phyloP scores from a whole-genome alignment of 2,113 vertebrate genomes.

The Piprites chloris region DNA sequence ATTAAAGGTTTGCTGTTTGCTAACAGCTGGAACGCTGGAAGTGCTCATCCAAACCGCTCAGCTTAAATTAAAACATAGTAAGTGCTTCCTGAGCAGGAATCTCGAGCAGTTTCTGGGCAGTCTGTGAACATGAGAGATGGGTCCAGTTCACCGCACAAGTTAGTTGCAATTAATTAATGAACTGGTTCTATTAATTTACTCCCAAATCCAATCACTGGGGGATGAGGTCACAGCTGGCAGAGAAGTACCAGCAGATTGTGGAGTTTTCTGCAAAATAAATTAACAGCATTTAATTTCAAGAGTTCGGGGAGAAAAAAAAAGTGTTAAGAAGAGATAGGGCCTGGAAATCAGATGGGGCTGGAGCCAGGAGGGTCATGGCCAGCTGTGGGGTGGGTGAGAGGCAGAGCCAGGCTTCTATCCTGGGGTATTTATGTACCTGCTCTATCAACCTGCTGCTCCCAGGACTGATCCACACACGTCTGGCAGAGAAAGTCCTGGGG shows the following conservation, averaged over 20 bases:
- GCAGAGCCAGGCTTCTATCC: not conserved
- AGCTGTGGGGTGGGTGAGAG: not conserved
- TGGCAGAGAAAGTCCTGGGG: not conserved
- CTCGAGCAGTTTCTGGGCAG: not conserved
- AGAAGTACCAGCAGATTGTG: not conserved
- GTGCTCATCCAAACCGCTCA: not conserved
- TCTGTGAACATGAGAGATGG: not conserved
- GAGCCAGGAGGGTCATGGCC: not conserved
- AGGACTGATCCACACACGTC: accelerated
- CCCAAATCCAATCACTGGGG: not conserved
- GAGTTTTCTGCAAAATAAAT: conserved; percentile 15
- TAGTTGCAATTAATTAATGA: conserved; percentile 39
- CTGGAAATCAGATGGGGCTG: not conserved
- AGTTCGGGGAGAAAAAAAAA: not conserved
- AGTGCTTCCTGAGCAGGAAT: not conserved
- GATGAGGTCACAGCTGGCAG: conserved; percentile 53
- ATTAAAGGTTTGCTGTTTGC: not conserved
- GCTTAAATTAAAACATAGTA: not conserved
- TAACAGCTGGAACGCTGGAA: not conserved
- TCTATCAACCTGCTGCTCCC: not conserved
- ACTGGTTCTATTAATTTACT: conserved; percentile 47
- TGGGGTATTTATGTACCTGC: not conserved
- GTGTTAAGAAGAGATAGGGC: not conserved
- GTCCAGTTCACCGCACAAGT: not conserved
- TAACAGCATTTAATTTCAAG: conserved; percentile 15